Evolutionary conservation across 2,113 vertebrate genomes (phyloP).

Genomic region (Psittacara wagleri): DNA sequence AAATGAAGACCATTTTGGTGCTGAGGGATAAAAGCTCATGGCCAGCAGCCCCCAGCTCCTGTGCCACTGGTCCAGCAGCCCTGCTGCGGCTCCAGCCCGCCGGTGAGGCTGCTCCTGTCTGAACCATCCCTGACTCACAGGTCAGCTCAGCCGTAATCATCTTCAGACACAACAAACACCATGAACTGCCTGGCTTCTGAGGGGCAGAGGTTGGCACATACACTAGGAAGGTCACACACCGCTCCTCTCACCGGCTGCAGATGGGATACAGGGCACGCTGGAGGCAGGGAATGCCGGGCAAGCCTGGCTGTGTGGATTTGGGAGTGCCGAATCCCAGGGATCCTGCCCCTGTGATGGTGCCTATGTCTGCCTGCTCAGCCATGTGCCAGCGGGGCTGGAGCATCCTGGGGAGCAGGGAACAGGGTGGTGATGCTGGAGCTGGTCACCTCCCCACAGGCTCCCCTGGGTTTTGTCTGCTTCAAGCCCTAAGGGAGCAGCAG

Average conservation of each 20-base stretch:
- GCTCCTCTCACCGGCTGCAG: not conserved
- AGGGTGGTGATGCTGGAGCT: not conserved
- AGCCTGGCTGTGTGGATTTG: not conserved
- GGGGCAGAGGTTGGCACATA: not conserved
- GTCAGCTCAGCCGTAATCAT: not conserved
- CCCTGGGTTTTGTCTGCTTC: not conserved
- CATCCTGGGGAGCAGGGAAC: not conserved
- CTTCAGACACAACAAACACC: not conserved
- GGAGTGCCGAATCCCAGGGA: rapidly evolving
- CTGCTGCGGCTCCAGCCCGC: not conserved
- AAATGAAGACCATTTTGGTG: not conserved
- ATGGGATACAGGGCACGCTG: rapidly evolving
- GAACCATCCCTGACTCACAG: not conserved
- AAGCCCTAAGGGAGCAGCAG: not conserved
- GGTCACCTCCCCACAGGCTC: not conserved
- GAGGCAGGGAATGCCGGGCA: not conserved
- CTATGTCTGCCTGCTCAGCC: not conserved
- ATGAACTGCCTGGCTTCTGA: not conserved
- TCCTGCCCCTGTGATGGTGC: rapidly evolving
- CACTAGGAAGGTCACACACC: not conserved
- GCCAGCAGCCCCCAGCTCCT: not conserved
- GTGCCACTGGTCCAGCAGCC: not conserved
- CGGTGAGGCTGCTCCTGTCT: not conserved
- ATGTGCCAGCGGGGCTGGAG: rapidly evolving
- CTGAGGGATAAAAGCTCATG: not conserved